A percentile compares a stretch with the other conserved stretches of the same genome.
Evolutionary conservation across 2,113 vertebrate genomes (phyloP).

Genomic region (Rana temporaria): DNA sequence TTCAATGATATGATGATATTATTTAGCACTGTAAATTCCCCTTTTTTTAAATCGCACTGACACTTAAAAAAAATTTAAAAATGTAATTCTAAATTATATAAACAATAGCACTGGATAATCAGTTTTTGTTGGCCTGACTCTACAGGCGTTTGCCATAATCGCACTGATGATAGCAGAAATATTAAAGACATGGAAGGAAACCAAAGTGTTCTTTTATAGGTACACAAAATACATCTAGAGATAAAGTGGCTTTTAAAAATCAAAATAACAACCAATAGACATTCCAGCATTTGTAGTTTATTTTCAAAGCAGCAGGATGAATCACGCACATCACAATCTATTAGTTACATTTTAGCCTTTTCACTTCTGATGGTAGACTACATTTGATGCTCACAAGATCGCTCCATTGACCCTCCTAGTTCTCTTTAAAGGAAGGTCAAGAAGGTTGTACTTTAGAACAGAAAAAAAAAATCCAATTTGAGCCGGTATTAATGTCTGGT

Average conservation of each 20-base stretch:
- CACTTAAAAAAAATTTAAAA: background rate
- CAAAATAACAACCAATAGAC: background rate
- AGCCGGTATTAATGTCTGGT: too few relatives aligned
- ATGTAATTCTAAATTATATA: slow-evolving; percentile 34
- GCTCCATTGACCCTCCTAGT: background rate
- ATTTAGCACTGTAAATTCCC: background rate
- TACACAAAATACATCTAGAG: slow-evolving; percentile 43
- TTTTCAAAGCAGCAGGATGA: slow-evolving; percentile 32
- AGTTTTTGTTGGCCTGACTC: slow-evolving; percentile 27
- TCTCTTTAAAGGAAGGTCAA: slow-evolving; percentile 6
- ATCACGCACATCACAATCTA: slow-evolving; percentile 26
- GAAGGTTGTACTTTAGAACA: background rate
- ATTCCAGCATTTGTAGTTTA: slow-evolving; percentile 50
- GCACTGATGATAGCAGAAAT: slow-evolving; percentile 19
- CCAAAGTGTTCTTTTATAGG: slow-evolving; percentile 16
- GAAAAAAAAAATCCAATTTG: background rate
- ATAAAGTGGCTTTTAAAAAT: slow-evolving; percentile 2
- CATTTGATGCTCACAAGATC: background rate
- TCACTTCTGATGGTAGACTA: slow-evolving; percentile 4
- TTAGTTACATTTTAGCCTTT: slow-evolving; percentile 6
- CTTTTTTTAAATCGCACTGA: background rate
- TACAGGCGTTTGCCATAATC: slow-evolving; percentile 30
- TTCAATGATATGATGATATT: too few relatives aligned
- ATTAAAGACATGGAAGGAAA: slow-evolving; percentile 26
- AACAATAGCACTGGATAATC: slow-evolving; percentile 31